These are phyloP conservation scores for Mastacembelus armatus DNA, from an alignment of 2,797 vertebrate species.

Conservation along the genomic window DNA sequence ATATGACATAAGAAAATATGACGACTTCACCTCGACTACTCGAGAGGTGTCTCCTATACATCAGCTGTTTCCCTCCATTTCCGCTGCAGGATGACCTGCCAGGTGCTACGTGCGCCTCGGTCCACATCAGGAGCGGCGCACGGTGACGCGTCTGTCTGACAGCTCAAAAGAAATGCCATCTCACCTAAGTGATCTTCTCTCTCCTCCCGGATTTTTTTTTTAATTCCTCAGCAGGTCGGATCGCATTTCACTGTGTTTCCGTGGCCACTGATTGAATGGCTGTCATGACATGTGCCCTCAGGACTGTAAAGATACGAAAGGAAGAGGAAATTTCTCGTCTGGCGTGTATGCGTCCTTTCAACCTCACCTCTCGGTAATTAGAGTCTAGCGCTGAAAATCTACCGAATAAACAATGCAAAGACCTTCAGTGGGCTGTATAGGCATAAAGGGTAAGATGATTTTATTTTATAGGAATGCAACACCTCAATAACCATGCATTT, in stretches of 20 bases:
- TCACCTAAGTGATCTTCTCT: slow-evolving; percentile 46
- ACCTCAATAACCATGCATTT: background rate
- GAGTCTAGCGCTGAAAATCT: slow-evolving; percentile 33
- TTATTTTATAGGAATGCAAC: slow-evolving; percentile 28
- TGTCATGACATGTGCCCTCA: slow-evolving; percentile 66
- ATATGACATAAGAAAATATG: slow-evolving; percentile 23
- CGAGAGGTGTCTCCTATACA: background rate
- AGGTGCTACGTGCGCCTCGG: slow-evolving; percentile 48
- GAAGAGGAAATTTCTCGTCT: slow-evolving; percentile 36
- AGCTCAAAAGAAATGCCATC: slow-evolving; percentile 46
- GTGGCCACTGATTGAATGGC: slow-evolving; percentile 43
- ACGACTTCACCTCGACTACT: background rate
- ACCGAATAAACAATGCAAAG: slow-evolving; percentile 45
- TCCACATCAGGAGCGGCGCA: slow-evolving; percentile 46
- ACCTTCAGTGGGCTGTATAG: slow-evolving; percentile 34
- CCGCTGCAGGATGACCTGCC: slow-evolving; percentile 52
- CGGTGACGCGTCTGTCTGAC: slow-evolving; percentile 32
- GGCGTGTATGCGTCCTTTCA: slow-evolving; percentile 38
- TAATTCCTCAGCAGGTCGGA: slow-evolving; percentile 17
- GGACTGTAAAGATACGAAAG: slow-evolving; percentile 31
- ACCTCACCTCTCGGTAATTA: slow-evolving; percentile 28
- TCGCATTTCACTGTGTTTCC: background rate
- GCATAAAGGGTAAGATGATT: slow-evolving; percentile 65
- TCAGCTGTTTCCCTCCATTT: slow-evolving; percentile 9
- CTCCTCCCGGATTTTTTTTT: slow-evolving; percentile 11